Percentiles rank a stretch among this genome's conserved stretches.
phyloP scores from a whole-genome alignment of 2,113 vertebrate species.

The Rhynchomys soricoides region DNA sequence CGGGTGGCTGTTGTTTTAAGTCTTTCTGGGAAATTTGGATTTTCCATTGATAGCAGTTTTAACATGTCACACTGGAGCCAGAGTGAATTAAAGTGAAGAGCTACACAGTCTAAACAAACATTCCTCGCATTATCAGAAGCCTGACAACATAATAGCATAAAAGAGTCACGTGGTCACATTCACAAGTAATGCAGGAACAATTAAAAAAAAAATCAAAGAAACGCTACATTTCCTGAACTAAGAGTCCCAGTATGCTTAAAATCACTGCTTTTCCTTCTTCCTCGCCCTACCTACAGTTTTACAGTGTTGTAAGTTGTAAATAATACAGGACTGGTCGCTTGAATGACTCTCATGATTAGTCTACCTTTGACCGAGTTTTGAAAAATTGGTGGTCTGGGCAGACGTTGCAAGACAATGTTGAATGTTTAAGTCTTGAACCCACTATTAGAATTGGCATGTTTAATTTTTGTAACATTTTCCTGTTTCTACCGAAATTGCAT shows the following conservation, averaged over 20 bases:
- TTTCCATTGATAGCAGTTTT: conserved; percentile 94
- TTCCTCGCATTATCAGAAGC: conserved; percentile 89
- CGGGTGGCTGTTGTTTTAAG: conserved; percentile 90
- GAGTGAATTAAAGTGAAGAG: conserved; percentile 92
- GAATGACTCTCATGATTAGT: conserved; percentile 14
- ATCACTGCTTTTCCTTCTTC: conserved; percentile 11
- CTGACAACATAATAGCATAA: conserved; percentile 94
- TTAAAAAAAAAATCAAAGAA: conserved; percentile 86
- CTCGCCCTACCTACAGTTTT: conserved; percentile 1
- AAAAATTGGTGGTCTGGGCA: neutral
- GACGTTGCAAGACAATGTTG: neutral
- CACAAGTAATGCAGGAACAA: conserved; percentile 82
- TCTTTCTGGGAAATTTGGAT: conserved; percentile 92
- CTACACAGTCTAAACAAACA: conserved; percentile 97
- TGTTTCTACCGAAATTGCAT: neutral
- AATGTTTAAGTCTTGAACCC: conserved; percentile 34
- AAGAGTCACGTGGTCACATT: conserved; percentile 85
- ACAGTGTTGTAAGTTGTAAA: conserved; percentile 58
- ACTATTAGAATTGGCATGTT: neutral
- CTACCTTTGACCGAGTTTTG: conserved; percentile 19
- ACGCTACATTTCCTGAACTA: conserved; percentile 71
- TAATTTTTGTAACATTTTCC: neutral
- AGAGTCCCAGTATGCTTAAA: conserved; percentile 66
- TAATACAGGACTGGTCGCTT: neutral
- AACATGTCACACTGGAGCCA: conserved; percentile 97